Conservation (phyloP, 2,113 vertebrate genomes). For the Irena cyanogastra region DNA sequence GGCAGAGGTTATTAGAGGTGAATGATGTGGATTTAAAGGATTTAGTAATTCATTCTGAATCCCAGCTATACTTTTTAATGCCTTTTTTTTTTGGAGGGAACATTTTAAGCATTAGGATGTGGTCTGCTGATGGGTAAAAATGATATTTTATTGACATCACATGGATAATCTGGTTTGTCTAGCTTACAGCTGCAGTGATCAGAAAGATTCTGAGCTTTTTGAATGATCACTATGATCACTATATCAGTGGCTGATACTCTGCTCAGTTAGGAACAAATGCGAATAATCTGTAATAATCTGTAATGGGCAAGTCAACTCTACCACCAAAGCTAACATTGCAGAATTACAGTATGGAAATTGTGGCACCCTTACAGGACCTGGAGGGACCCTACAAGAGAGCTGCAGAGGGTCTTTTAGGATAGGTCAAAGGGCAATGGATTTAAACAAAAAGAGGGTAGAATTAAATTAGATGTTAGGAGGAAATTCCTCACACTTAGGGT, state of each 20-base stretch:
- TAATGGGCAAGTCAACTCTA: neutral
- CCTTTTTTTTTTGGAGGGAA: neutral
- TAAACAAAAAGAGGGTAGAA: neutral
- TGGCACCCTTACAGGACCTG: neutral
- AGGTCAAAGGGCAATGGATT: neutral
- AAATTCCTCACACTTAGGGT: neutral
- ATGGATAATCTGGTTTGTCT: slow-evolving; percentile 16
- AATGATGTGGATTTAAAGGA: slow-evolving; percentile 59
- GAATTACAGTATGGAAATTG: neutral
- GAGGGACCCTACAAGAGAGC: neutral
- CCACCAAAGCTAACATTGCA: neutral
- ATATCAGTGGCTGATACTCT: neutral
- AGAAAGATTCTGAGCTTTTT: neutral
- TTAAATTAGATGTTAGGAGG: neutral
- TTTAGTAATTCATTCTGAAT: slow-evolving; percentile 61
- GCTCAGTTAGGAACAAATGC: neutral
- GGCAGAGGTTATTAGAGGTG: slow-evolving; percentile 55
- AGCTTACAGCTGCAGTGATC: neutral
- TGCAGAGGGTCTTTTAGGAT: neutral
- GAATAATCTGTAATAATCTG: neutral
- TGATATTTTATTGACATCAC: neutral
- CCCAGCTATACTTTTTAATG: slow-evolving; percentile 28
- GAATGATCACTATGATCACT: neutral
- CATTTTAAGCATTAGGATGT: neutral
- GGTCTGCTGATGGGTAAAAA: neutral